Evolutionary conservation across 2,888 invertebrate species (phyloP).

Genomic region (Melieria omissa): DNA sequence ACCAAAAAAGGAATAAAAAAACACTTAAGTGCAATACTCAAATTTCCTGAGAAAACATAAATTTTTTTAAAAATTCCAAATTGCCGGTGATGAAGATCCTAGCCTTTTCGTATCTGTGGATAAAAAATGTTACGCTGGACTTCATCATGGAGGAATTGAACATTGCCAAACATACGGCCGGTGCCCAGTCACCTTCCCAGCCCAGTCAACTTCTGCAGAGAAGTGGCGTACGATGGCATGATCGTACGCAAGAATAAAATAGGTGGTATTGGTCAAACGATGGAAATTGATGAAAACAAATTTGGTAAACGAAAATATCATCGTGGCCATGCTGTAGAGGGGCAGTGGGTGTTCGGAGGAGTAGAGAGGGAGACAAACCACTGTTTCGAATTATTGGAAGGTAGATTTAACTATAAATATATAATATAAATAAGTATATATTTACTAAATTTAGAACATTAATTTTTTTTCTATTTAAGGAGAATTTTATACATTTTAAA

Average conservation of each 20-base stretch:
- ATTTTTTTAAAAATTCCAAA: background rate
- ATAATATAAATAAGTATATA: background rate
- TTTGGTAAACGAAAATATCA: constrained; percentile 10
- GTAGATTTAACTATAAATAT: background rate
- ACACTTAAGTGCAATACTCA: too few species aligned
- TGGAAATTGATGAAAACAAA: constrained; percentile 15
- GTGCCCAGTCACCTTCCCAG: background rate
- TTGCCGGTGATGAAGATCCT: background rate
- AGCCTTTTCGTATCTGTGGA: background rate
- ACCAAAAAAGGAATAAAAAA: too few species aligned
- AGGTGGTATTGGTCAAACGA: background rate
- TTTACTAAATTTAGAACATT: background rate
- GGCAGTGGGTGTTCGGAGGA: constrained; percentile 1
- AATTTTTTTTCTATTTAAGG: background rate
- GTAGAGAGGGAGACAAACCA: background rate
- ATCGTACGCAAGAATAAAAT: too few species aligned
- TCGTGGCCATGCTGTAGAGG: constrained; percentile 3
- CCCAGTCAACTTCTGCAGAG: background rate
- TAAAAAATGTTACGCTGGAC: background rate
- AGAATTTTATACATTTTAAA: background rate
- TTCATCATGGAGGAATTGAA: background rate
- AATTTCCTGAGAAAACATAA: background rate
- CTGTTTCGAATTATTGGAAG: too few species aligned
- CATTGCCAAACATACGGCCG: background rate
- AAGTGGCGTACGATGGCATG: background rate